Evolutionary conservation across 2,888 invertebrate genomes (phyloP).

Genomic region (Neuroscelio doddi): DNA sequence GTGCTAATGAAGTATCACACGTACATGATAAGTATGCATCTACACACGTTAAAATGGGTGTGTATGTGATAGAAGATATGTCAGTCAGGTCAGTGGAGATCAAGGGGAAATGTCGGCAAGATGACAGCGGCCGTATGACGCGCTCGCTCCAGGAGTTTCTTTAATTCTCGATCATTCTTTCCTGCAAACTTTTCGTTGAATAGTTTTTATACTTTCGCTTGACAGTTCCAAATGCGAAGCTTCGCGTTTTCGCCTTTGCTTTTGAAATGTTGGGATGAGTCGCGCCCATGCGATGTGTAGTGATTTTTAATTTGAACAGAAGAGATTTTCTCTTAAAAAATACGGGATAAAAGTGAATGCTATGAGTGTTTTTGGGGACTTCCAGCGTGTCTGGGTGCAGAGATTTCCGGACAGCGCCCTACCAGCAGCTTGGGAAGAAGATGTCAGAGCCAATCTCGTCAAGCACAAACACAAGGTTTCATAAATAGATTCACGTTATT

Average conservation of each 20-base stretch:
- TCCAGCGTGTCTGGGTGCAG: slow-evolving; percentile 93
- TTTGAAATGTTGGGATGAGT: neutral
- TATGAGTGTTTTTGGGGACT: slow-evolving; percentile 91
- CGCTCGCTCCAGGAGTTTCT: slow-evolving; percentile 23
- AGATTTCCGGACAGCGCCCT: slow-evolving; percentile 92
- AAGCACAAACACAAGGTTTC: slow-evolving; percentile 88
- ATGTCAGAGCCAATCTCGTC: slow-evolving; percentile 90
- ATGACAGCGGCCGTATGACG: slow-evolving; percentile 62
- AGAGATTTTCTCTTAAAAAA: slow-evolving; percentile 9
- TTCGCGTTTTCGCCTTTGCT: neutral
- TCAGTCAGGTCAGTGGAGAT: slow-evolving; percentile 36
- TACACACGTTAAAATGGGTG: no score
- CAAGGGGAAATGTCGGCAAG: slow-evolving; percentile 58
- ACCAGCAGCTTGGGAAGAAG: slow-evolving; percentile 94
- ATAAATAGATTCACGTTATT: neutral
- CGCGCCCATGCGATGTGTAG: slow-evolving; percentile 34
- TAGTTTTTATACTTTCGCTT: neutral
- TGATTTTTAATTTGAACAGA: slow-evolving; percentile 11
- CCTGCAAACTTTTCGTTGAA: neutral
- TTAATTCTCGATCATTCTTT: slow-evolving; percentile 8
- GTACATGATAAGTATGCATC: no score
- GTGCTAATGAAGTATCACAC: no score
- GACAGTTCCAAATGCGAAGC: neutral
- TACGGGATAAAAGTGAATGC: slow-evolving; percentile 7
- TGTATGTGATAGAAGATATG: no score